Evolutionary conservation across 2,113 vertebrate species (phyloP), one percentile per base, ranked within the genome.

Genomic region (Periophthalmodon schlosseri): DNA sequence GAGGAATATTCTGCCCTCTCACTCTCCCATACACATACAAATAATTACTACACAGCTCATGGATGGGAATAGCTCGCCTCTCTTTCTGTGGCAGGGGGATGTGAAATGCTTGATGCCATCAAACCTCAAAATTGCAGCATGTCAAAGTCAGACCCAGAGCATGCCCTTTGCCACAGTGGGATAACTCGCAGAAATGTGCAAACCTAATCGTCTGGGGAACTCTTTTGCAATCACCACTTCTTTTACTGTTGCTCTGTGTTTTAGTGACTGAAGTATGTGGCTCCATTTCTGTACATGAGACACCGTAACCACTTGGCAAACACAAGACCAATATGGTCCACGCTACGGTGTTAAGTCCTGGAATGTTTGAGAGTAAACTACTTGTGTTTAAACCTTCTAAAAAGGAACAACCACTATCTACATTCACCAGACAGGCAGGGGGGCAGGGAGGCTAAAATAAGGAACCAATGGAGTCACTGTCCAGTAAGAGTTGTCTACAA

Each of bases 111-210:
- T 85, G 85, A 82, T 84, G 84, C 83, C 86, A 84, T 84, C 77
- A 87, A 91, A 90, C 91, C 92, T 91, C 91, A 91, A 91, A 91
- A 92, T 89, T 90, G 80, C 88, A 88, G 77, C 81, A 77, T 81
- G 71, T 82, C 83, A 84, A 82, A 79, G 80, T 73, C 5, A 79
- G 79, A 73, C 61, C 68, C 75, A 60, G n/a, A 82, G 80, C 82
- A 66, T 63, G 72, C 82, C 65, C 76, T 73, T 39, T 72, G 83
- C 68, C 83, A 84, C 81, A 88, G 66, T 66, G 73, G 87, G 79
- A 85, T 87, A 81, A 82, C 75, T 88, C 80, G 76, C 76, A 75
- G 79, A 79, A 69, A 81, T 72, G 87, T 64, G 60, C 66, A 70
- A 54, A 80, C 70, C 64, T 75, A 82, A 81, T 91, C 77, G 49